These are phyloP conservation scores for Aromia moschata DNA, from an alignment of 2,888 invertebrate genomes.

Conservation along the genomic window DNA sequence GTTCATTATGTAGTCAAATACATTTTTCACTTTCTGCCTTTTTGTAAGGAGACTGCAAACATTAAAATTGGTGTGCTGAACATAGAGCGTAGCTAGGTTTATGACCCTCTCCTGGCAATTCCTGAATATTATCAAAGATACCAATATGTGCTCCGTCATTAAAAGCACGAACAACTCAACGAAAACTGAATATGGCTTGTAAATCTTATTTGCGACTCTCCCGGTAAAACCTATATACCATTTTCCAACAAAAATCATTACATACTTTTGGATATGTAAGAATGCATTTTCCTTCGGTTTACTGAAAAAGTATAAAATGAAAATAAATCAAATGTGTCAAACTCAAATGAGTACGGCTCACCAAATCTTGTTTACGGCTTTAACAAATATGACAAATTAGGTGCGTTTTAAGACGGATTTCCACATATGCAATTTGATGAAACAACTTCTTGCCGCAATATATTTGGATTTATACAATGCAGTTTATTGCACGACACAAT, in stretches of 20 bases:
- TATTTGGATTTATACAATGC: too few species aligned
- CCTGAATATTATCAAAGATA: slow-evolving; percentile 20
- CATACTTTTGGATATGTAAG: slow-evolving; percentile 9
- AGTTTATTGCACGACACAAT: too few species aligned
- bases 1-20: slow-evolving; percentile 23
- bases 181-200: slow-evolving; percentile 20
- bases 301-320: slow-evolving; percentile 7
- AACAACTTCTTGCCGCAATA: too few species aligned
- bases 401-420: too few species aligned
- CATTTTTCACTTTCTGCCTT: slow-evolving; percentile 16
- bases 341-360: too few species aligned
- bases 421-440: too few species aligned
- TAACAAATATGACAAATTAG: too few species aligned
- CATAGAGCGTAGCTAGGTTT: slow-evolving; percentile 22
- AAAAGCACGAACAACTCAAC: slow-evolving; percentile 20
- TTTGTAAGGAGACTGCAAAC: slow-evolving; percentile 26
- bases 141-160: slow-evolving; percentile 24
- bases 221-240: slow-evolving; percentile 29
- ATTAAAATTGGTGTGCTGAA: slow-evolving; percentile 28
- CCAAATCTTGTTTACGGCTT: too few species aligned
- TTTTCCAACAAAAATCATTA: slow-evolving; percentile 29
- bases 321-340: too few species aligned
- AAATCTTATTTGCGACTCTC: slow-evolving; percentile 8
- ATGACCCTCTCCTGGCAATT: slow-evolving; percentile 20
- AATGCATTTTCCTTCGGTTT: not conserved